Conservation (phyloP, 2,888 invertebrate genomes). For the Caenorhabditis plicata region DNA sequence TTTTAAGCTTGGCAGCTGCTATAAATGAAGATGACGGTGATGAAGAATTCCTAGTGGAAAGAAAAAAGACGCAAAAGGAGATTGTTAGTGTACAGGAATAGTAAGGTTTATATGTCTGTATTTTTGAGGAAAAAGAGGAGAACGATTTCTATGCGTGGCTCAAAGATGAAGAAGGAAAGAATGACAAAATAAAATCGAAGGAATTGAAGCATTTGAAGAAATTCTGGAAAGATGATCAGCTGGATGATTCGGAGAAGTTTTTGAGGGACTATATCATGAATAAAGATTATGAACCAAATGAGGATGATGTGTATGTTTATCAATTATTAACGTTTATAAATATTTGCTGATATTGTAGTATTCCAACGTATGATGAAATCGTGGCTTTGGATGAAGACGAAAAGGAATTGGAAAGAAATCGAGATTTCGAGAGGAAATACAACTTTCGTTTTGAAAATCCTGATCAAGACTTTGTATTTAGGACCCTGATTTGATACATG, state of each 20-base stretch:
- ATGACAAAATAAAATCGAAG: conserved; percentile 19
- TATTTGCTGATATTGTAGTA: conserved; percentile 38
- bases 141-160: conserved; percentile 79
- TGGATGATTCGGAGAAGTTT: conserved; percentile 84
- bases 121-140: conserved; percentile 66
- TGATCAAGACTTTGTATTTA: conserved; percentile 77
- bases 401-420: conserved; percentile 76
- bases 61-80: conserved; percentile 65
- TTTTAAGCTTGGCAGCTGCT: conserved; percentile 51
- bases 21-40: conserved; percentile 66
- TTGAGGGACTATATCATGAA: conserved; percentile 88
- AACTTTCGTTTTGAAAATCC: conserved; percentile 96
- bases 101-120: too few species aligned
- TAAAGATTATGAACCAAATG: conserved; percentile 72
- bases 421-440: conserved; percentile 88
- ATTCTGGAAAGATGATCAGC: conserved; percentile 71
- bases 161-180: conserved; percentile 71
- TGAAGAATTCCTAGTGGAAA: conserved; percentile 66
- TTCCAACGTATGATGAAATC: conserved; percentile 73
- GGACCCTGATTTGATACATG: not conserved
- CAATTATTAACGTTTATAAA: not conserved
- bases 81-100: conserved; percentile 54
- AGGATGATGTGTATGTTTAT: conserved; percentile 37
- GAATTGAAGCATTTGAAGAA: conserved; percentile 29
- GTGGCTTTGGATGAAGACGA: conserved; percentile 79